A percentile compares a stretch with the other conserved stretches of the same genome.
Evolutionary conservation across 2,797 vertebrate species (phyloP).

Genomic region (Sebastes nivosus): DNA sequence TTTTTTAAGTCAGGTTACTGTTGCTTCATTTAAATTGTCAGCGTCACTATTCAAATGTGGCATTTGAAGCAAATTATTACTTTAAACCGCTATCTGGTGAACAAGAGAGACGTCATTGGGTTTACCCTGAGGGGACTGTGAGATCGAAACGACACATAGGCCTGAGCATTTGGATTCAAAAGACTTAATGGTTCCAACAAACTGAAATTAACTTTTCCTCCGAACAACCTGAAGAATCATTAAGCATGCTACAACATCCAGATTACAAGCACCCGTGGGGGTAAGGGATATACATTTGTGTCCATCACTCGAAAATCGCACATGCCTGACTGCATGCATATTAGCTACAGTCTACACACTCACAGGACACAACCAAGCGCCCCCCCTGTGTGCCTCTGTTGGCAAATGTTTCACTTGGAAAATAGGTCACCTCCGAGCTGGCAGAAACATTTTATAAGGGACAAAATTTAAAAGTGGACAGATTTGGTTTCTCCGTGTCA

Average conservation of each 20-base stretch:
- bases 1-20: background rate
- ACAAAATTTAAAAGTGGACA: slow-evolving; percentile 18
- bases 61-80: slow-evolving; percentile 54
- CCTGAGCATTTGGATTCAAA: slow-evolving; percentile 40
- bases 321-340: slow-evolving; percentile 30
- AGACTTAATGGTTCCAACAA: slow-evolving; percentile 41
- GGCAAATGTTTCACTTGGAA: slow-evolving; percentile 42
- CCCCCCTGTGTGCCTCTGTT: background rate
- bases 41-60: slow-evolving; percentile 41
- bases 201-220: slow-evolving; percentile 37
- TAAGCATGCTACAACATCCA: slow-evolving; percentile 21
- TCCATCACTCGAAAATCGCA: slow-evolving; percentile 17
- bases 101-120: slow-evolving; percentile 41
- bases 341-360: slow-evolving; percentile 9
- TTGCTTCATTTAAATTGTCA: slow-evolving; percentile 48
- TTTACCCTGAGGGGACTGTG: slow-evolving; percentile 14
- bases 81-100: slow-evolving; percentile 58
- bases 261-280: background rate
- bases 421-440: slow-evolving; percentile 30
- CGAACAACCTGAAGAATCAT: slow-evolving; percentile 22
- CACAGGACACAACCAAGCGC: slow-evolving; percentile 3
- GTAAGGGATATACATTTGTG: slow-evolving; percentile 19
- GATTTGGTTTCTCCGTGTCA: slow-evolving; percentile 27
- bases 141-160: slow-evolving; percentile 27
- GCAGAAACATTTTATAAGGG: slow-evolving; percentile 19